Conservation (phyloP, 2,888 invertebrate genomes). For the Monochamus alternatus region DNA sequence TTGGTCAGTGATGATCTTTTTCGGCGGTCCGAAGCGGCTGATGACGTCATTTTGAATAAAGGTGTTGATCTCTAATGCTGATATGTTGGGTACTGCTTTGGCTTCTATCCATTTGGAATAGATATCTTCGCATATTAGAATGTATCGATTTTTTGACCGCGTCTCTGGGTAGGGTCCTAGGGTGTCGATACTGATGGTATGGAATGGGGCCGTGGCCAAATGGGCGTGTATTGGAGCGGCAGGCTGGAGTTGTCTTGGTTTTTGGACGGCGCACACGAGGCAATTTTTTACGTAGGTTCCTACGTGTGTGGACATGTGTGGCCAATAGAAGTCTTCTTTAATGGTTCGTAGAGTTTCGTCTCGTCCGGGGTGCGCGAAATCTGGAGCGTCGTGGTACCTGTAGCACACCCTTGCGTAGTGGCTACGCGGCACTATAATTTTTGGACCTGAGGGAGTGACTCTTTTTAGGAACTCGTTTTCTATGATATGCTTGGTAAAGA, state of each 20-base stretch:
- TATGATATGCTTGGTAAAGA: too few species aligned
- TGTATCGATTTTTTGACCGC: neutral
- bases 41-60: neutral
- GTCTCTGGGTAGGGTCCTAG: slow-evolving; percentile 21
- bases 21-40: neutral
- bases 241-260: slow-evolving; percentile 6
- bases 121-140: slow-evolving; percentile 19
- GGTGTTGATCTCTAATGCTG: too few species aligned
- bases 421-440: neutral
- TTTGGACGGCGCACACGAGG: slow-evolving; percentile 12
- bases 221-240: slow-evolving; percentile 6
- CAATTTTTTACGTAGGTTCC: slow-evolving; percentile 24
- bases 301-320: slow-evolving; percentile 9
- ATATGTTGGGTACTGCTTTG: neutral
- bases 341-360: slow-evolving; percentile 19
- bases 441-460: neutral
- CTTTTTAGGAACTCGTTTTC: neutral
- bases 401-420: neutral
- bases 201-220: slow-evolving; percentile 7
- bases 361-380: slow-evolving; percentile 27
- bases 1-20: neutral
- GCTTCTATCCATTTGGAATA: slow-evolving; percentile 23
- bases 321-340: slow-evolving; percentile 24
- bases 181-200: slow-evolving; percentile 10
- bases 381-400: slow-evolving; percentile 17